Base-by-base conservation (phyloP, 2,113 vertebrate species). In the Myanophis thanlyinensis region DNA sequence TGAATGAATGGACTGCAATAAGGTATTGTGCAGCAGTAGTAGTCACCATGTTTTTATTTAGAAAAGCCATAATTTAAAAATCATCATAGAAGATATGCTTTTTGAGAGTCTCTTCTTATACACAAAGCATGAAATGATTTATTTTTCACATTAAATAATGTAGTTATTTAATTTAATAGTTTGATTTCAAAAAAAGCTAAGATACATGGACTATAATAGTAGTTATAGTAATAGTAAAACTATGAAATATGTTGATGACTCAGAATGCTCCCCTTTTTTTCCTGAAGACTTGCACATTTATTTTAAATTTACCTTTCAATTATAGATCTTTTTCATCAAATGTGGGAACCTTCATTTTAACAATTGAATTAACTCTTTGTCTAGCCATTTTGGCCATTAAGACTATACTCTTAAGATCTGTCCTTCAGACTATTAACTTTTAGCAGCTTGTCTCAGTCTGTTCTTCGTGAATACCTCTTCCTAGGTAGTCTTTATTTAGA, bases 81-180 rank as follows among this genome's bases (percentile, higher is more conserved):
- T 73, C 49, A 8, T 40, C 6, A 62, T 56, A 92, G 52, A 0
- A 3, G 3, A 59, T 18, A 87, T 92, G 46, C 5, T 53, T 88
- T 93, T 96, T 51, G 91, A 89, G 86, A 91, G 51, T 20, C 8
- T 93, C 92, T 94, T 23, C 12, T 67, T 62, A 15, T 94, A 86
- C 0, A 90, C 88, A 94, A 47, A 0, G 85, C 53, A 9, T 89
- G 40, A 91, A 94, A 91, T 92, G 0, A 90, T 95, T 94, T 95
- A 73, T 92, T 18, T 73, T 7, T 94, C 23, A 11, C 0, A 87
- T 95, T 92, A 93, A 93, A 87, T 91, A 94, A 59, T 49, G 54
- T 48, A 92, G 85, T 56, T 88, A 10, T 91, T 95, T 47, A 94
- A 87, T 47, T 85, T 48, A 93, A 85, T 54, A 90, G 13, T 91